These are phyloP conservation scores for Chorisops tibialis DNA, from an alignment of 2,888 invertebrate species.

Conservation along the genomic window DNA sequence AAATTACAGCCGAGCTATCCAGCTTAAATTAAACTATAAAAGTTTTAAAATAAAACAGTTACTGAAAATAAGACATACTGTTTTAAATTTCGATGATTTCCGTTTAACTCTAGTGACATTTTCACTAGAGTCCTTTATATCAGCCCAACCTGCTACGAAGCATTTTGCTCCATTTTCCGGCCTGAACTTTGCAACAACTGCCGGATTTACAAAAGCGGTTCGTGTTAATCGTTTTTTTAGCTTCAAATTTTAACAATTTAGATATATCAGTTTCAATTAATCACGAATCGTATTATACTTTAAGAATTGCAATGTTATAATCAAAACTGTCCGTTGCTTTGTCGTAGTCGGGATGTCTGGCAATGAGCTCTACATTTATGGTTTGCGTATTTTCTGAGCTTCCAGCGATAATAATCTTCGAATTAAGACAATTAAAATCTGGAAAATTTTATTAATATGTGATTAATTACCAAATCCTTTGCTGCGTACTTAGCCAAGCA, in stretches of 20 bases:
- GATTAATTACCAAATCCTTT: not conserved
- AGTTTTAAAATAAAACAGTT: too few species aligned
- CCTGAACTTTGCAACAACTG: not conserved
- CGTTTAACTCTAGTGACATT: too few species aligned
- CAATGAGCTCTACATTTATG: not conserved
- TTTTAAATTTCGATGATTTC: too few species aligned
- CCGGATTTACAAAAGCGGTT: conserved; percentile 1
- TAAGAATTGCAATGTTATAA: conserved; percentile 7
- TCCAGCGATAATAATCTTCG: not conserved
- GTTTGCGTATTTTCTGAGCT: not conserved
- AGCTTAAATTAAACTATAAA: too few species aligned
- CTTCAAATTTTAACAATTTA: not conserved
- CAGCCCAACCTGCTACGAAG: not conserved
- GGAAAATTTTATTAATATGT: too few species aligned
- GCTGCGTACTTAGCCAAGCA: not conserved
- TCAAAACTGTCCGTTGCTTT: not conserved
- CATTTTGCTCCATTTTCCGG: not conserved
- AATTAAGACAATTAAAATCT: too few species aligned
- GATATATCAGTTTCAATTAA: too few species aligned
- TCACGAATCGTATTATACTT: not conserved
- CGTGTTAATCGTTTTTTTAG: not conserved
- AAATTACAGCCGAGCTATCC: too few species aligned
- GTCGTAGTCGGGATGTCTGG: not conserved
- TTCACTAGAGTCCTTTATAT: too few species aligned
- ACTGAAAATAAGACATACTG: too few species aligned